A percentile compares a stretch with the other conserved stretches of the same genome.
Conservation (phyloP, 2,888 invertebrate genomes). For the Scaptomyza parva region DNA sequence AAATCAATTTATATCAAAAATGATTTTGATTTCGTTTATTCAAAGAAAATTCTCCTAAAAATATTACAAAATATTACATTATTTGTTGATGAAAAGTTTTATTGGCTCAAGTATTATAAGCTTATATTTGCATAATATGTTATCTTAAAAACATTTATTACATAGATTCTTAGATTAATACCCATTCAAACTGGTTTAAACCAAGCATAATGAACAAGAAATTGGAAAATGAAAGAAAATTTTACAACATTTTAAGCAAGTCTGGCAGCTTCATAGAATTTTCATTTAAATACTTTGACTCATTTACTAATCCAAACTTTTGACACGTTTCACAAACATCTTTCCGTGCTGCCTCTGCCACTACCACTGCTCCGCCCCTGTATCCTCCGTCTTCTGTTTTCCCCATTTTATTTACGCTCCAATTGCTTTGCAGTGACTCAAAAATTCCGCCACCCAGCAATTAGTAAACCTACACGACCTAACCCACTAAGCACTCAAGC, state of each 20-base stretch:
- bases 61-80: too few species aligned
- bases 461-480: conserved; percentile 78
- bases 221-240: neutral
- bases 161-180: neutral
- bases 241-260: conserved; percentile 7
- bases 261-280: conserved; percentile 18
- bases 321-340: conserved; percentile 67
- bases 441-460: conserved; percentile 77
- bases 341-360: conserved; percentile 11
- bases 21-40: too few species aligned
- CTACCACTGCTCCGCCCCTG: too few species aligned
- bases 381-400: neutral
- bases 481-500: conserved; percentile 72
- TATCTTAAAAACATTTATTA: neutral
- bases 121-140: too few species aligned
- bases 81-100: too few species aligned
- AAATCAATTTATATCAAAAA: too few species aligned
- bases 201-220: neutral
- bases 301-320: conserved; percentile 70
- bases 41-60: too few species aligned
- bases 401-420: conserved; percentile 62
- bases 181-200: conserved; percentile 8
- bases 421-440: conserved; percentile 69
- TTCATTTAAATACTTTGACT: conserved; percentile 54
- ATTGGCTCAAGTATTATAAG: too few species aligned